A percentile compares a stretch with the other conserved stretches of the same genome.
These are phyloP conservation scores for Scaptomyza caliginosa DNA, from an alignment of 2,888 invertebrate species.

Conservation along the genomic window DNA sequence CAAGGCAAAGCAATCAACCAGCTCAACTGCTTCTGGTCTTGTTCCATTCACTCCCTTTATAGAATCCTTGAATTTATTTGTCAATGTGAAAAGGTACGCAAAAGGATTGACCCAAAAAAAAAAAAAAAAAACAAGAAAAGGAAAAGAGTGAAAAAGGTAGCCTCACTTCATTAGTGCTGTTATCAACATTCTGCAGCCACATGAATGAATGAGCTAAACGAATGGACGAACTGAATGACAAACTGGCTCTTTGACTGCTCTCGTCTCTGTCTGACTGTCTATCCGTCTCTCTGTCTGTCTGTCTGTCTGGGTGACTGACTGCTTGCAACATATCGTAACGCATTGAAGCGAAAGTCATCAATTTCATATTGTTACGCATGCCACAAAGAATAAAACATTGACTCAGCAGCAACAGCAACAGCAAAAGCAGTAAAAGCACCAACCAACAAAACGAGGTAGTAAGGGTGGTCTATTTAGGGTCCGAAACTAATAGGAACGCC, in stretches of 20 bases:
- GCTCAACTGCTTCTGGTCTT: constrained; percentile 23
- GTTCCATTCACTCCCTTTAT: background rate
- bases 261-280: constrained; percentile 15
- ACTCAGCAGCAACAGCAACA: constrained; percentile 5
- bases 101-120: constrained; percentile 54
- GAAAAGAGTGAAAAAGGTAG: constrained; percentile 59
- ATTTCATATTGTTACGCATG: constrained; percentile 80
- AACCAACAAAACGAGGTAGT: background rate
- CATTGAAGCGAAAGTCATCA: constrained; percentile 77
- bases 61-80: constrained; percentile 63
- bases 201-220: constrained; percentile 47
- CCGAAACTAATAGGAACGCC: constrained; percentile 57
- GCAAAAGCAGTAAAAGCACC: too few species aligned
- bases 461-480: background rate
- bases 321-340: constrained; percentile 71
- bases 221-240: constrained; percentile 25
- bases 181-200: constrained; percentile 74
- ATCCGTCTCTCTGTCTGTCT: constrained; percentile 26
- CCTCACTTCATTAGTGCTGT: constrained; percentile 76
- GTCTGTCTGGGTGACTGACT: constrained; percentile 36
- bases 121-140: background rate
- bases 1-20: constrained; percentile 65
- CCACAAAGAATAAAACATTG: constrained; percentile 61
- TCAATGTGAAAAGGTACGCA: constrained; percentile 74
- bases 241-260: constrained; percentile 9